These are phyloP conservation scores for Lophotis ruficrista DNA, from an alignment of 2,113 vertebrate species.

Conservation along the genomic window DNA sequence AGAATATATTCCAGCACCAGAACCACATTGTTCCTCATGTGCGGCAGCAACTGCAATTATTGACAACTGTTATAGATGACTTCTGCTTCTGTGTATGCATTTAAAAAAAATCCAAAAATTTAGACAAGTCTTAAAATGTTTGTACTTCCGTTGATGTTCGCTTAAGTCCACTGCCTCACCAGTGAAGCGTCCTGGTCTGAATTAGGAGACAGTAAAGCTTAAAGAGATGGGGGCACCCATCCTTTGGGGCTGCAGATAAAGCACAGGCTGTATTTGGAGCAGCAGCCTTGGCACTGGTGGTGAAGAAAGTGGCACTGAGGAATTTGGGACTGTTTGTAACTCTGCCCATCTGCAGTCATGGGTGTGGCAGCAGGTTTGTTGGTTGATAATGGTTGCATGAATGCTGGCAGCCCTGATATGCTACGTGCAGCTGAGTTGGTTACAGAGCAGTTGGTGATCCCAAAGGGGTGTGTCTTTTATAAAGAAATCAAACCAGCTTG, in stretches of 20 bases:
- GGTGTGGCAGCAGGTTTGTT: not conserved
- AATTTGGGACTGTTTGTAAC: not conserved
- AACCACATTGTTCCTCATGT: fast-evolving
- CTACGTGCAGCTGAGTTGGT: not conserved
- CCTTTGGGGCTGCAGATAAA: not conserved
- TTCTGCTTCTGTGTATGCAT: not conserved
- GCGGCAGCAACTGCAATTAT: not conserved
- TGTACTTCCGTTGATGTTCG: not conserved
- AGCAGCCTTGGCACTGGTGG: not conserved
- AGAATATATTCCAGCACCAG: not conserved
- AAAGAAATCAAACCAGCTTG: not conserved
- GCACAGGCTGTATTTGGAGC: not conserved
- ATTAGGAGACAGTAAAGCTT: not conserved
- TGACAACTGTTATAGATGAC: not conserved
- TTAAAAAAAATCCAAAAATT: not conserved
- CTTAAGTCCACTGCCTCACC: not conserved
- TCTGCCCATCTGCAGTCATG: not conserved
- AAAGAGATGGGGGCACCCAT: not conserved
- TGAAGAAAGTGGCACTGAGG: not conserved
- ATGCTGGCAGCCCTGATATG: not conserved
- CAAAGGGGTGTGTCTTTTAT: not conserved
- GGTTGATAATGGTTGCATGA: not conserved
- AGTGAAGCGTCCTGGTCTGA: not conserved
- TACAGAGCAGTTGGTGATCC: not conserved
- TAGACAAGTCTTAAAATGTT: not conserved